Evolutionary conservation across 2,888 invertebrate species (phyloP).

Genomic region (Piscicola geometra): DNA sequence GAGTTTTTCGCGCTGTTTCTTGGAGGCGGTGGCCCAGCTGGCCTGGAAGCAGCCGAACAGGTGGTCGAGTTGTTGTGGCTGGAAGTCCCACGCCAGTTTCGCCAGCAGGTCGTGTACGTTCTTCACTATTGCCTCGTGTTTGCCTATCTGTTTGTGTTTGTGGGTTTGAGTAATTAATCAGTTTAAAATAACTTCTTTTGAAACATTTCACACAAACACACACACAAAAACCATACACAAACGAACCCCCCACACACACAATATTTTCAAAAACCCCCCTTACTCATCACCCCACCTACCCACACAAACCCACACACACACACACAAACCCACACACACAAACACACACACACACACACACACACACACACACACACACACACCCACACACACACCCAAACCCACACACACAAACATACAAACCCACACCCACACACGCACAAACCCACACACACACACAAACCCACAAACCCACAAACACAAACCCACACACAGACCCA

Average conservation of each 20-base stretch:
- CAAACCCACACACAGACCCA: not conserved
- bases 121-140: slow-evolving; percentile 93
- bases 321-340: too few relatives aligned
- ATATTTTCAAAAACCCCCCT: not conserved
- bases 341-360: not conserved
- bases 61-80: slow-evolving; percentile 92
- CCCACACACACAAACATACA: too few relatives aligned
- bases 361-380: too few relatives aligned
- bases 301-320: slow-evolving; percentile 6
- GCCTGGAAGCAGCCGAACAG: slow-evolving; percentile 89
- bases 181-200: not conserved
- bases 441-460: not conserved
- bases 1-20: slow-evolving; percentile 89
- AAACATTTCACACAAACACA: slow-evolving; percentile 7
- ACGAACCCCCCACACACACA: not conserved
- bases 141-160: slow-evolving; percentile 65
- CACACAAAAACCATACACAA: not conserved
- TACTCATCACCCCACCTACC: too few relatives aligned
- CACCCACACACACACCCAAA: not conserved
- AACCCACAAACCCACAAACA: not conserved
- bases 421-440: too few relatives aligned
- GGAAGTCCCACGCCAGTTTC: slow-evolving; percentile 96
- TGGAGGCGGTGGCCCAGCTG: slow-evolving; percentile 91
- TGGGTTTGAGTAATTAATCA: not conserved
- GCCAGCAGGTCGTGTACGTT: slow-evolving; percentile 93